phyloP scores from a whole-genome alignment of 1,140 invertebrate species.

The Penaeus chinensis region DNA sequence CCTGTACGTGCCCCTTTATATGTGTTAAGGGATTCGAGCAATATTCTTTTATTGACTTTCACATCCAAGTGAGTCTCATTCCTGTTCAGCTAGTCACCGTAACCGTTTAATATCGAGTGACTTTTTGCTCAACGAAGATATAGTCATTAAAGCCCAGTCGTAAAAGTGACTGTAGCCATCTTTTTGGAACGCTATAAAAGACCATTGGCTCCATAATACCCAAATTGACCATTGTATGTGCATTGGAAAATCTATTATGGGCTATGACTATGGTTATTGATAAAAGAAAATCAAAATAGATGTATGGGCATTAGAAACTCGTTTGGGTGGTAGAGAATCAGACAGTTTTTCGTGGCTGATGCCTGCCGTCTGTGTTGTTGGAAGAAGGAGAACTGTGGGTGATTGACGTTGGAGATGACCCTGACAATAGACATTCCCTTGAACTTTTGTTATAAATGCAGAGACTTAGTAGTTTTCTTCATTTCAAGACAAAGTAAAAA shows the following conservation, averaged over 20 bases:
- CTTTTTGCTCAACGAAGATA: slow-evolving; percentile 3
- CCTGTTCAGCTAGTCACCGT: neutral
- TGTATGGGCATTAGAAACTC: slow-evolving; percentile 51
- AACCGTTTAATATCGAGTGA: neutral
- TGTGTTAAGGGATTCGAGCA: slow-evolving; percentile 34
- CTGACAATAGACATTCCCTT: slow-evolving; percentile 42
- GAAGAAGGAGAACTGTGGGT: slow-evolving; percentile 44
- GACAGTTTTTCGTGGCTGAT: slow-evolving; percentile 31
- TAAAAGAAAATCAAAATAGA: slow-evolving; percentile 35
- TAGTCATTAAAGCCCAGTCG: slow-evolving; percentile 11
- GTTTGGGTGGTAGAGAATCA: slow-evolving; percentile 39
- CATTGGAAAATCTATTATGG: slow-evolving; percentile 33
- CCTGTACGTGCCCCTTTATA: slow-evolving; percentile 29
- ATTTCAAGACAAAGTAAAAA: slow-evolving; percentile 52
- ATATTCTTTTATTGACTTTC: slow-evolving; percentile 20
- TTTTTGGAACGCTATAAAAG: slow-evolving; percentile 44
- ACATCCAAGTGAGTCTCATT: slow-evolving; percentile 31
- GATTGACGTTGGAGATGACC: slow-evolving; percentile 42
- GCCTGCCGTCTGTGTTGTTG: slow-evolving; percentile 33
- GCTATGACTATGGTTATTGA: slow-evolving; percentile 40
- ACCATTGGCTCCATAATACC: slow-evolving; percentile 52
- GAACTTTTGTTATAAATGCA: slow-evolving; percentile 49
- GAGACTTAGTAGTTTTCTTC: slow-evolving; percentile 50
- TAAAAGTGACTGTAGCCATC: slow-evolving; percentile 41
- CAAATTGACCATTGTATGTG: slow-evolving; percentile 45